phyloP scores from a whole-genome alignment of 2,113 vertebrate species.

The Brachionichthys hirsutus region DNA sequence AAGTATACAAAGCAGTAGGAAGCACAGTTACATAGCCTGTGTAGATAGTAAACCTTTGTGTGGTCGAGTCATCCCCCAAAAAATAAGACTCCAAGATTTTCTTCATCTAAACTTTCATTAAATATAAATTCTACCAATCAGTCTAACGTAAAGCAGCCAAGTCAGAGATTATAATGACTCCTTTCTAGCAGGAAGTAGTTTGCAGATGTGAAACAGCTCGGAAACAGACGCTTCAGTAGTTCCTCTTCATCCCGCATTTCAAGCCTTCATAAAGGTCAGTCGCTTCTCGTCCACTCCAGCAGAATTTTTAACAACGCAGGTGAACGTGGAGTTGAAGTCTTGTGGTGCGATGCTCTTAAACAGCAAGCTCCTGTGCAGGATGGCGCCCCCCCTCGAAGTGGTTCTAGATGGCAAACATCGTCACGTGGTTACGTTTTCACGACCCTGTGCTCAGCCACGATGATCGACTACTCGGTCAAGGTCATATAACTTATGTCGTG shows the following conservation, averaged over 20 bases:
- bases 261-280: not conserved
- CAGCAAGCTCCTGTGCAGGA: conserved; percentile 60
- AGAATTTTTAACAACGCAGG: conserved; percentile 66
- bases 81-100: too few species aligned
- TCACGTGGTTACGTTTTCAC: not conserved
- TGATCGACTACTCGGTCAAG: too few species aligned
- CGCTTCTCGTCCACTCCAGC: conserved; percentile 34
- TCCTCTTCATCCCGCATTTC: not conserved
- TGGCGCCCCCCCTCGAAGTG: conserved; percentile 11
- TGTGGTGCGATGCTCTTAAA: conserved; percentile 38
- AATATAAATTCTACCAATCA: too few species aligned
- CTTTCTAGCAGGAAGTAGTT: not conserved
- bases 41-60: too few species aligned
- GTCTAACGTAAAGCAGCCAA: too few species aligned
- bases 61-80: too few species aligned
- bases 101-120: too few species aligned
- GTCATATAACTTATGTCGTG: too few species aligned
- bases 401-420: conserved; percentile 42
- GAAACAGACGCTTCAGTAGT: not conserved
- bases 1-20: too few species aligned
- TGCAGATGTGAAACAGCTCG: not conserved
- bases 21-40: too few species aligned
- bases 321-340: conserved; percentile 64
- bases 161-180: too few species aligned
- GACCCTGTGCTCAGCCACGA: too few species aligned